Evolutionary conservation across 1,140 invertebrate genomes (phyloP), one percentile per base, ranked within the genome.

Genomic region (Euwallacea similis): DNA sequence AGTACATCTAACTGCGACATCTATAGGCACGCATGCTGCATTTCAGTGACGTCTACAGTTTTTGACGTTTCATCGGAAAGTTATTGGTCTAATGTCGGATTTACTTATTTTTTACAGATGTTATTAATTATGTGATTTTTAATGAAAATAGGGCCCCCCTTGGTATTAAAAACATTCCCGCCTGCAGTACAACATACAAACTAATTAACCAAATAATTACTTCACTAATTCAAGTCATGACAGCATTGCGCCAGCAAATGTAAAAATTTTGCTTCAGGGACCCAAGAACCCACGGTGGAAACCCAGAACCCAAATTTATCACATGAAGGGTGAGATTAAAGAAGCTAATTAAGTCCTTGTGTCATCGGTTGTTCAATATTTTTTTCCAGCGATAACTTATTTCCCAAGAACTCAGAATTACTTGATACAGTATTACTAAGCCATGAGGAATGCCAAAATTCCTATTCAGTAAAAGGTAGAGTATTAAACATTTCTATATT

Each of bases 111-210:
- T 33, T 33, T 67, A 67, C 70, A 72, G 53, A 72, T 72, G 70
- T 72, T 72, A 72, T 42, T 66, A 72, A 72, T 72, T 64, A 72
- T 72, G 70, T 72, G 70, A 66, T 71, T 72, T 63, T 65, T 61
- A 72, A 72, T 16, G 44, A 42, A 65, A 72, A 43, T 59, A 61
- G 15, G 7, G 11, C n/a, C 10, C n/a, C 8, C 66, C 42, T 66
- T 62, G 11, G 11, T 11, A 54, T 67, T 60, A 60, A 42, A 66
- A 42, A 72, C 70, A 72, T 72, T 72, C 70, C 63, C 55, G 55
- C 41, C 16, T 15, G 10, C 11, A 72, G 65, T 72, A 67, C 65
- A 72, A 72, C 44, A 66, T 13, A 47, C 60, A 54, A 72, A 72
- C 10, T 71, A 56, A 13, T 56, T 16, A 56, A 8, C 16, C 10